Conservation (phyloP, 2,888 invertebrate species). For the Erebia aethiops region DNA sequence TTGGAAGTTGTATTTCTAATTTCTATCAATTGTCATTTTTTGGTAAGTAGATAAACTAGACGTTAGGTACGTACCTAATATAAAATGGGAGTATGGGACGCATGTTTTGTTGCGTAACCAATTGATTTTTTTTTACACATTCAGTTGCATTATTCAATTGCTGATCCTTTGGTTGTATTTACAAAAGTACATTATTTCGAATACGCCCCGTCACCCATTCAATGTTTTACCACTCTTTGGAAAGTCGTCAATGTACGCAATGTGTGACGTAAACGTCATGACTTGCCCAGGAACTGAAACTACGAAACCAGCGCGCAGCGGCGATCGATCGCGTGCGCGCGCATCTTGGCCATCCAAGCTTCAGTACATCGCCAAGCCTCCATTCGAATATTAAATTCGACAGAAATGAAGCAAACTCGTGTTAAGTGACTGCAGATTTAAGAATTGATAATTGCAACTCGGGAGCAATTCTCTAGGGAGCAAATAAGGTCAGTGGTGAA, state of each 20-base stretch:
- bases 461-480: constrained; percentile 36
- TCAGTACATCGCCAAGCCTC: constrained; percentile 61
- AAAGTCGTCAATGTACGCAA: constrained; percentile 76
- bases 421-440: constrained; percentile 63
- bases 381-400: constrained; percentile 70
- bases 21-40: too few relatives aligned
- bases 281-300: constrained; percentile 63
- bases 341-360: constrained; percentile 71
- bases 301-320: constrained; percentile 67
- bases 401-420: constrained; percentile 77
- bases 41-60: too few relatives aligned
- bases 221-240: constrained; percentile 55
- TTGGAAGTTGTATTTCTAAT: too few relatives aligned
- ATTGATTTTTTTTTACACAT: background rate
- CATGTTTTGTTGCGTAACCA: constrained; percentile 14
- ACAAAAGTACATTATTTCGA: constrained; percentile 18
- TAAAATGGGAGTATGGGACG: constrained; percentile 17
- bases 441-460: constrained; percentile 38
- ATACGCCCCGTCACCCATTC: constrained; percentile 48
- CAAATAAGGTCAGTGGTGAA: constrained; percentile 43
- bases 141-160: constrained; percentile 16
- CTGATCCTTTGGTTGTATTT: constrained; percentile 21
- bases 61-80: background rate
- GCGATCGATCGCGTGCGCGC: constrained; percentile 79
- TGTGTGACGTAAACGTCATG: constrained; percentile 77